Evolutionary conservation across 2,888 invertebrate species (phyloP).

Genomic region (Odiellus spinosus): DNA sequence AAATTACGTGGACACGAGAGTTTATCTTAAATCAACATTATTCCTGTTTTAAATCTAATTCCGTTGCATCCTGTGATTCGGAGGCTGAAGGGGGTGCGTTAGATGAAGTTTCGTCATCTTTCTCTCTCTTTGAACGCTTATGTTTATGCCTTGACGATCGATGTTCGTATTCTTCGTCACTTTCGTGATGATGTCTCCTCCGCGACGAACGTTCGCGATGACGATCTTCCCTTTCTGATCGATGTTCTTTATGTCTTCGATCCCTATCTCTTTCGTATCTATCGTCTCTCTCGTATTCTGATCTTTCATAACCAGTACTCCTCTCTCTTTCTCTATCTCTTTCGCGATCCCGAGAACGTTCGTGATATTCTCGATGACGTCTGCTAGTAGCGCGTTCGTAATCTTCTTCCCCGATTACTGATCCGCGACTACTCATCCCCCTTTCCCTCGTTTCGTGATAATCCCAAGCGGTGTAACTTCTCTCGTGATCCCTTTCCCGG

Average conservation of each 20-base stretch:
- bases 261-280: slow-evolving; percentile 12
- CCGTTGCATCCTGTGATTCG: too few species aligned
- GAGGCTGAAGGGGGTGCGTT: too few species aligned
- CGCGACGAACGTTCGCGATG: slow-evolving; percentile 8
- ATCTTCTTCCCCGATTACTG: slow-evolving; percentile 14
- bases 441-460: slow-evolving; percentile 5
- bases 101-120: slow-evolving; percentile 12
- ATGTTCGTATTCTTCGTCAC: slow-evolving; percentile 12
- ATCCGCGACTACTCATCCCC: slow-evolving; percentile 1
- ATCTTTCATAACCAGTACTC: slow-evolving; percentile 8
- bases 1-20: too few species aligned
- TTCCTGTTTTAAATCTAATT: too few species aligned
- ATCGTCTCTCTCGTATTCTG: slow-evolving; percentile 12
- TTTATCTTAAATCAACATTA: too few species aligned
- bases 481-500: neutral
- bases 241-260: slow-evolving; percentile 11
- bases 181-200: slow-evolving; percentile 8
- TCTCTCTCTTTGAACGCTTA: slow-evolving; percentile 17
- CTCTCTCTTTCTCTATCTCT: slow-evolving; percentile 10
- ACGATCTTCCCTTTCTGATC: slow-evolving; percentile 7
- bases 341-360: slow-evolving; percentile 5
- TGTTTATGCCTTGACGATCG: slow-evolving; percentile 17
- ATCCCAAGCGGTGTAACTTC: slow-evolving; percentile 1
- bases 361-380: slow-evolving; percentile 3
- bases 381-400: slow-evolving; percentile 13